These are phyloP conservation scores for Tridacna crocea DNA, from an alignment of 2,888 invertebrate genomes.

Conservation along the genomic window DNA sequence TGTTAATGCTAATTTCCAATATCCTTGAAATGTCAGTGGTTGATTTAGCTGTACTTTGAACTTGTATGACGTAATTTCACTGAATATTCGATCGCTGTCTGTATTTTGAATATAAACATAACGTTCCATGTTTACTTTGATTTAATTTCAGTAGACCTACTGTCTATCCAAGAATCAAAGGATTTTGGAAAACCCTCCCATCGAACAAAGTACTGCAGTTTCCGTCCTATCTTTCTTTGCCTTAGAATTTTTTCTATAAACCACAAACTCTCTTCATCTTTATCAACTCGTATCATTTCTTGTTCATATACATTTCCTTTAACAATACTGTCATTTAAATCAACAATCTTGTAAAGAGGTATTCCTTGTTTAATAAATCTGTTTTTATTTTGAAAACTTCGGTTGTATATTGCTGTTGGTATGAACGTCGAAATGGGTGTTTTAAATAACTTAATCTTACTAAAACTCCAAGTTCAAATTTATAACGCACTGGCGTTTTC, in stretches of 20 bases:
- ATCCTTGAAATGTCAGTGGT: conserved; percentile 47
- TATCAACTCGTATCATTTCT: conserved; percentile 42
- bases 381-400: conserved; percentile 46
- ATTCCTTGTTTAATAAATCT: conserved; percentile 45
- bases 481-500: conserved; percentile 16
- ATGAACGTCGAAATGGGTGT: conserved; percentile 46
- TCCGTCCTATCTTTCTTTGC: conserved; percentile 37
- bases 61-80: conserved; percentile 35
- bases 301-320: conserved; percentile 33
- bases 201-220: conserved; percentile 41
- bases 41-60: conserved; percentile 49
- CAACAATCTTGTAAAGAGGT: conserved; percentile 44
- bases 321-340: conserved; percentile 37
- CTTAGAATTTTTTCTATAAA: conserved; percentile 46
- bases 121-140: conserved; percentile 45
- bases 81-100: conserved; percentile 41
- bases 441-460: conserved; percentile 43
- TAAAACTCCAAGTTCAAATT: conserved; percentile 38
- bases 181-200: conserved; percentile 42
- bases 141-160: conserved; percentile 29
- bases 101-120: conserved; percentile 38
- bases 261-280: conserved; percentile 49
- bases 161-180: conserved; percentile 41
- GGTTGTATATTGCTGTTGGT: conserved; percentile 50
- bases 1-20: conserved; percentile 51